phyloP scores from a whole-genome alignment of 92 coral and sea anemone genomes.

The Phymanthus crucifer region DNA sequence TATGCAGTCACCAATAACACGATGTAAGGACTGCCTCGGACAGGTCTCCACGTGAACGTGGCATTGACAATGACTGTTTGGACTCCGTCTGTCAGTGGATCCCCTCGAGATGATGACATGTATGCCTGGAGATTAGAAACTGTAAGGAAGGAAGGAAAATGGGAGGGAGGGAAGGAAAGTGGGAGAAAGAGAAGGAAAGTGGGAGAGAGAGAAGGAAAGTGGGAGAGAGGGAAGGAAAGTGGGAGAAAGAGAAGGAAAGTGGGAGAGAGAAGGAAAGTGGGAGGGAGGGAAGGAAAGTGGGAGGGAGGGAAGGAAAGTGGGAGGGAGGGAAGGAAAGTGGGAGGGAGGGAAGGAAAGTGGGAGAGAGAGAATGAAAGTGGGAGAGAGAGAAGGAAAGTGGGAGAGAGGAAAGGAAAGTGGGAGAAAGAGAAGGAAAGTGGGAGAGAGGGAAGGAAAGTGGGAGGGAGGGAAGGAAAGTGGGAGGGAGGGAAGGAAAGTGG shows the following conservation, averaged over 20 bases:
- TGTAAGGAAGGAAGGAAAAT: not conserved
- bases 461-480: not conserved
- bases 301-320: not conserved
- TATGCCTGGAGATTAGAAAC: conserved; percentile 5
- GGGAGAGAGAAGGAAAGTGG: not conserved
- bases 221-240: not conserved
- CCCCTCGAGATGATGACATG: conserved; percentile 46
- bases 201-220: not conserved
- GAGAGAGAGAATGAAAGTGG: not conserved
- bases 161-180: not conserved
- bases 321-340: not conserved
- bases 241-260: no score
- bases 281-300: not conserved
- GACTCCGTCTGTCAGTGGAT: conserved; percentile 42
- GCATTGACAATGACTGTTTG: conserved; percentile 31
- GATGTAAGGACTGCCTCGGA: conserved; percentile 30
- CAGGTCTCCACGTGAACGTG: conserved; percentile 51
- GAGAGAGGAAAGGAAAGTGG: not conserved
- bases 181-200: not conserved
- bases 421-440: not conserved
- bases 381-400: not conserved
- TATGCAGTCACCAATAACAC: conserved; percentile 42
- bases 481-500: not conserved
- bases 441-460: not conserved
- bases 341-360: not conserved